Evolutionary conservation across 1,140 invertebrate species (phyloP), one percentile per base, ranked within the genome.

Genomic region (Aphis gossypii): DNA sequence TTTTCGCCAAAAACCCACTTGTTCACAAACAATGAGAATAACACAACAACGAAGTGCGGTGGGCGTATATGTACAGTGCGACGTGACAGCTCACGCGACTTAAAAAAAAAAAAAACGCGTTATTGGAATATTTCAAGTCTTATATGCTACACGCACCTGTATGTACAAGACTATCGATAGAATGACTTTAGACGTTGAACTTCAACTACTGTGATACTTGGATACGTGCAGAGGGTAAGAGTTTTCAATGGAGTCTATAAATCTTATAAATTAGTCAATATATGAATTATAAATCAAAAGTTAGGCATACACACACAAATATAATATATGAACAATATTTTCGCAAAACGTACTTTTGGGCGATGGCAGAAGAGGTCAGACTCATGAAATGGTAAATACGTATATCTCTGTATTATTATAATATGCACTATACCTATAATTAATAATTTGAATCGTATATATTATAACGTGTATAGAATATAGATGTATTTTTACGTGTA

Each of bases 1-100:
- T 90, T 90, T 90, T 90, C 25, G 54, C 88, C 88, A 90, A 60
- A 90, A 90, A 44, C 54, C 88, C 35, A 90, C 54, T 60, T 44
- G 18, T 14, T 38, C 54, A 25, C 25, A 41, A 14, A 60, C 54
- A 90, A 56, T 60, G 51, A 30, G 38, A 60, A 90, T 38, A 41
- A 60, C 9, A 60, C 88, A 3, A 46, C 84, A 18, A 38, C 23
- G 11, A 41, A 35, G 51, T 60, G 35, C 30, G 35, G 54, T 90
- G 88, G 54, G 88, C 88, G 88, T 90, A 90, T 8, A 76, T 76
- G 6, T 30, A 35, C n/a, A 76, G 48, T n/a, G n/a, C 30, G 25
- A 86, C 41, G 41, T 41, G 41, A 86, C 83, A 25, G 83, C 83
- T 86, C 25, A 44, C 38, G 23, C 11, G 21, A 86, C 38, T 44